Conservation (phyloP, 2,113 vertebrate genomes). For the Bettongia penicillata region DNA sequence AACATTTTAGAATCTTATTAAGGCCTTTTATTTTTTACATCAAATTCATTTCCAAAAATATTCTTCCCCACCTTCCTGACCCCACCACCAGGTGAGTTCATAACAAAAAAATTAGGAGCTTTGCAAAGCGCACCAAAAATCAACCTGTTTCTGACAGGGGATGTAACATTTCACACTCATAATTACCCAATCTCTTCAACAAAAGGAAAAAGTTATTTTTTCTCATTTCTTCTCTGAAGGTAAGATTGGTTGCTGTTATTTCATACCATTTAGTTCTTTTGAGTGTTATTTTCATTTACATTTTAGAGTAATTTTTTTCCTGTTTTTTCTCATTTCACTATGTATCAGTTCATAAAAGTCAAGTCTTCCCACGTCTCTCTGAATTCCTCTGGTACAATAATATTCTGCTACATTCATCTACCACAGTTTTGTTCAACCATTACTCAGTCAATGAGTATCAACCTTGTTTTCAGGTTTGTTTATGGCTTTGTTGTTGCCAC, state of each 20-base stretch:
- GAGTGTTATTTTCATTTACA: not conserved
- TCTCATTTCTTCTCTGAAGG: not conserved
- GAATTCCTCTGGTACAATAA: not conserved
- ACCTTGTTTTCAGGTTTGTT: not conserved
- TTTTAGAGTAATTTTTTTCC: not conserved
- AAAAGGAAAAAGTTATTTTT: not conserved
- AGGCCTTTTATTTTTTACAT: not conserved
- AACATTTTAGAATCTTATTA: not conserved
- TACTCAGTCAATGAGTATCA: not conserved
- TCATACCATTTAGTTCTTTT: not conserved
- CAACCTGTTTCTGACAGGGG: not conserved
- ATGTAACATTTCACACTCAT: not conserved
- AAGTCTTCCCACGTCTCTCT: too few relatives aligned
- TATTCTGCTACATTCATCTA: not conserved
- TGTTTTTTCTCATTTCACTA: not conserved
- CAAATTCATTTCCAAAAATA: not conserved
- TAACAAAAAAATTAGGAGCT: not conserved
- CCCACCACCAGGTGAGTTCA: not conserved
- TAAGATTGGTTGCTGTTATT: not conserved
- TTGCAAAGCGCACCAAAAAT: not conserved
- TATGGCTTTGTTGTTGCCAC: not conserved
- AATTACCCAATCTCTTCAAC: not conserved
- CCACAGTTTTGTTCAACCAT: not conserved
- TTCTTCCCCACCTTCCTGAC: not conserved
- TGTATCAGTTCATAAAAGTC: too few relatives aligned